phyloP scores from a whole-genome alignment of 92 coral and sea anemone genomes.

The Micromussa lordhowensis region DNA sequence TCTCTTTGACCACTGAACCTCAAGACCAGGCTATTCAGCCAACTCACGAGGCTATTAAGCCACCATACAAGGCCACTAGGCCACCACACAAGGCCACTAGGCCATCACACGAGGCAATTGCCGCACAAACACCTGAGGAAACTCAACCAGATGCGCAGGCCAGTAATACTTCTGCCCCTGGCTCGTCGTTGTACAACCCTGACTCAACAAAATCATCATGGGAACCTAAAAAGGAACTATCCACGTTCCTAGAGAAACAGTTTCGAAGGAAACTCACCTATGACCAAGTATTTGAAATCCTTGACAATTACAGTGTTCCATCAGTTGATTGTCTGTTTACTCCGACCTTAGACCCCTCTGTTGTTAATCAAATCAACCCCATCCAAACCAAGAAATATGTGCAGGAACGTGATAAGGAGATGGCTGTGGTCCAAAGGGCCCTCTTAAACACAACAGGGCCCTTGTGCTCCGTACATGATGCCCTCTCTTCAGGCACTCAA shows the following conservation, averaged over 20 bases:
- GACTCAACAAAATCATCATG: neutral
- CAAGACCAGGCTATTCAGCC: conserved; percentile 26
- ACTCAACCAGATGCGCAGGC: neutral
- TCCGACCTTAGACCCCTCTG: conserved; percentile 45
- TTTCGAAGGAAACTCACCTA: conserved; percentile 38
- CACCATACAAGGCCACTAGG: too few species aligned
- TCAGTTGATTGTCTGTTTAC: conserved; percentile 47
- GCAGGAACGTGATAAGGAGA: conserved; percentile 56
- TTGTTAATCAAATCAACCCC: conserved; percentile 52
- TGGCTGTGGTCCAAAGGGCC: conserved; percentile 52
- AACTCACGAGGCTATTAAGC: conserved; percentile 22
- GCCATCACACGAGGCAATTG: conserved; percentile 27
- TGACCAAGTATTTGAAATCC: conserved; percentile 65
- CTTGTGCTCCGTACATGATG: conserved; percentile 52
- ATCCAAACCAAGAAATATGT: conserved; percentile 37
- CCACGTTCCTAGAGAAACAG: conserved; percentile 49
- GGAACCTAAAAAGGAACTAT: neutral
- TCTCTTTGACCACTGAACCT: neutral
- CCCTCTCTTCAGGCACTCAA: conserved; percentile 24
- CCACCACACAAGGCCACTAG: too few species aligned
- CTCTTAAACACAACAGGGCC: conserved; percentile 47
- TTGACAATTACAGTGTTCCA: conserved; percentile 41
- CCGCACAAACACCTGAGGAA: conserved; percentile 4
- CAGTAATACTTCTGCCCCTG: neutral
- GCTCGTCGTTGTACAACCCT: neutral